A percentile compares a stretch with the other conserved stretches of the same genome.
Evolutionary conservation across 2,797 vertebrate species (phyloP).

Genomic region (Limosa lapponica): DNA sequence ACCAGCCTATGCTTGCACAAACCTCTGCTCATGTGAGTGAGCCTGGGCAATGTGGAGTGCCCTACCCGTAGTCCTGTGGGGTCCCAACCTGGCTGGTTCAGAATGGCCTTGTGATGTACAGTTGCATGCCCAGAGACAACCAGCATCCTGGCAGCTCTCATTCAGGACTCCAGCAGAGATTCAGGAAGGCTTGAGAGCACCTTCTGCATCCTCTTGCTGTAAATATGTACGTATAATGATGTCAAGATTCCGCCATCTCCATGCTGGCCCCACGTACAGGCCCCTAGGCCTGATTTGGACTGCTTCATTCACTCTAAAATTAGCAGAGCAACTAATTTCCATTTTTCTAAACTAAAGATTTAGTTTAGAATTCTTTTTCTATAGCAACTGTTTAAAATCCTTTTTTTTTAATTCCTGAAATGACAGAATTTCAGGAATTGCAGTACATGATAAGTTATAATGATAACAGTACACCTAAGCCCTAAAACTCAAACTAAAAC

Average conservation of each 20-base stretch:
- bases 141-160: background rate
- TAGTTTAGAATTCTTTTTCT: background rate
- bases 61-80: accelerated
- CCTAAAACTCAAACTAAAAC: background rate
- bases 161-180: background rate
- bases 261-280: background rate
- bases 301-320: background rate
- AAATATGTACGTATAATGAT: background rate
- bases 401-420: background rate
- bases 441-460: background rate
- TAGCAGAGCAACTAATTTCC: background rate
- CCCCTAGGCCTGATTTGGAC: background rate
- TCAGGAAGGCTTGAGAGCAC: background rate
- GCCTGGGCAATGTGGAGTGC: background rate
- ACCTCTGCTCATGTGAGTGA: background rate
- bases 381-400: background rate
- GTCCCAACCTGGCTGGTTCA: background rate
- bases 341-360: background rate
- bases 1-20: background rate
- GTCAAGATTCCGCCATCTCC: background rate
- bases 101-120: accelerated
- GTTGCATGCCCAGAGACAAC: background rate
- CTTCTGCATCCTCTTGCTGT: background rate
- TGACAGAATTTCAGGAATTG: background rate
- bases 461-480: background rate